A percentile compares a stretch with the other conserved stretches of the same genome.
phyloP scores from a whole-genome alignment of 1,140 invertebrate genomes.

The Pseudoatta argentina region DNA sequence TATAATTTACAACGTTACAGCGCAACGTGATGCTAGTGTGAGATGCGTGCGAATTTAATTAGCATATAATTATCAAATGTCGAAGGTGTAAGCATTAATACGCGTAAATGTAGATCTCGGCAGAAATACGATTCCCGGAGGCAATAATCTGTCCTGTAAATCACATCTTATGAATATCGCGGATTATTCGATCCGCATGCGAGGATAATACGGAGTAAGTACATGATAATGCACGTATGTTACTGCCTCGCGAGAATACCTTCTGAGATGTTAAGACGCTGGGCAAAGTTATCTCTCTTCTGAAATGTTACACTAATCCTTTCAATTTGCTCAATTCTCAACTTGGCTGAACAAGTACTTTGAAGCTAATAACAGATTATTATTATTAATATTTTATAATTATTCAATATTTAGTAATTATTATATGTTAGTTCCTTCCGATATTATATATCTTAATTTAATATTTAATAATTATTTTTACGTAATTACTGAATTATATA shows the following conservation, averaged over 20 bases:
- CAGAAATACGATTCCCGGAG: constrained; percentile 67
- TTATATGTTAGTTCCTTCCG: too few relatives aligned
- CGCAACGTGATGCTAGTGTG: constrained; percentile 11
- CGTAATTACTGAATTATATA: background rate
- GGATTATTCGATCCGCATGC: constrained; percentile 53
- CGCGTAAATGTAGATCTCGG: constrained; percentile 34
- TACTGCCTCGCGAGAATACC: background rate
- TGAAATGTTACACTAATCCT: background rate
- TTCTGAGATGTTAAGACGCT: background rate
- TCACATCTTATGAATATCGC: constrained; percentile 43
- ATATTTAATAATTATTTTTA: background rate
- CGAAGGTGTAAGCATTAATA: constrained; percentile 62
- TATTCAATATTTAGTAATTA: too few relatives aligned
- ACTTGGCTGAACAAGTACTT: too few relatives aligned
- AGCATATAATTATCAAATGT: constrained; percentile 75
- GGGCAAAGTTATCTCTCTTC: background rate
- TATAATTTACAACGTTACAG: constrained; percentile 46
- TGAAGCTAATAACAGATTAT: too few relatives aligned
- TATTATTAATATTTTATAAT: too few relatives aligned
- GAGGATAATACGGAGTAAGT: constrained; percentile 30
- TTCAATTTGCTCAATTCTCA: too few relatives aligned
- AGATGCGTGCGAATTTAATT: constrained; percentile 70
- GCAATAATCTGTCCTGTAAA: constrained; percentile 67
- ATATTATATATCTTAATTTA: too few relatives aligned
- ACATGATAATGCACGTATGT: constrained; percentile 28